Evolutionary conservation across 64 coral and sea anemone species (phyloP), one percentile per base, ranked within the genome.

Genomic region (Catalaphyllia jardinei): DNA sequence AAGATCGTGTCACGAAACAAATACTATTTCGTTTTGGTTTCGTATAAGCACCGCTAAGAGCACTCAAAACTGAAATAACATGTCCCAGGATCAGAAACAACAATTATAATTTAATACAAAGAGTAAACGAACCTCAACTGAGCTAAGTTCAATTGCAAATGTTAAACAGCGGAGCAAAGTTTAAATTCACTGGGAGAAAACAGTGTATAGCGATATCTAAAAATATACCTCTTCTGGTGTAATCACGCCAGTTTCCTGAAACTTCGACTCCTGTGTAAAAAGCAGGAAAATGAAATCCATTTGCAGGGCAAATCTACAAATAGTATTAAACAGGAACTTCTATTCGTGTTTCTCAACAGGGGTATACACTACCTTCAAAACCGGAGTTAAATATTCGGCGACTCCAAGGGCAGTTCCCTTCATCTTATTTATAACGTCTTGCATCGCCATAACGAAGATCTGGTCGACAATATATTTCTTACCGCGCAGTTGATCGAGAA

Each of bases 241-340:
- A 31, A 99, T 99, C 11, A 99, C 97, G 42, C 97, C 97, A 83
- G 97, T 99, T 91, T 99, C 97, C 83, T 99, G 90, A 89, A 99
- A 99, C 79, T 99, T 99, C 24, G 97, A 99, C 78, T 99, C 97
- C 97, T 99, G 28, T 49, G 17, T 64, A 79, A 9, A 94, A 62
- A 61, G 78, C 22, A 18, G 11, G 62, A 17, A 50, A 49, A 49
- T 2, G 16, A 42, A 67, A 69, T 85, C 4, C 31, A 35, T 33
- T 49, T 39, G 71, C 14, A 20, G 35, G 30, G 28, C 59, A 65
- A 20, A 11, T 49, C 67, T 42, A 73, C 51, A 62, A 16, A 2
- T 30, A 46, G 42, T 46, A 46, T 46, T 7, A 46, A 46, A 46
- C 42, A 46, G 42, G 42, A 46, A 46, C 42, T 46, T 46, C 42